Evolutionary conservation across 1,140 invertebrate species (phyloP), one percentile per base, ranked within the genome.

Genomic region (Drosophila persimilis): DNA sequence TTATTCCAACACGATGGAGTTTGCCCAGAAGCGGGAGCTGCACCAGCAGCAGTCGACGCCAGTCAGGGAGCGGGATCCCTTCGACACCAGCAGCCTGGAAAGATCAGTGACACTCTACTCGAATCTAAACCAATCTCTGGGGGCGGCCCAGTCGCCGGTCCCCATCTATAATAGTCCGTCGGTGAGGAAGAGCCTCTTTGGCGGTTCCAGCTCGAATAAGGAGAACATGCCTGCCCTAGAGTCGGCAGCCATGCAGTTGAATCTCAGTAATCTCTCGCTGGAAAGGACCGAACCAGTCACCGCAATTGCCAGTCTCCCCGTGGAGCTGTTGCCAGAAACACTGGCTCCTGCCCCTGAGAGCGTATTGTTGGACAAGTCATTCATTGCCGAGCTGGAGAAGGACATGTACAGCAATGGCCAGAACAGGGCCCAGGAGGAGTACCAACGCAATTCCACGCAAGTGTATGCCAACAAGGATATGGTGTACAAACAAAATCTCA

Each of bases 361-460:
- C 15, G 75, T 90, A 9, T 39, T 90, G 43, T 66, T 94, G n/a
- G 94, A 94, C 78, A 90, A 93, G 1, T 91, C 90, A 2, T 94
- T 95, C 52, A 90, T 95, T 6, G 93, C 93, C 0, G 94, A 95
- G 70, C 77, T 95, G 45, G 94, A 95, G 76, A 95, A 95, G 70
- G 93, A 93, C 66, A 85, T 95, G 24, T 91, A 90, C 61, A 88
- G 83, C 66, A 70, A 70, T 22, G 67, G 78, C 7, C 85, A 77
- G 45, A 91, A 63, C 56, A 77, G 80, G 46, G 80, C 77, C 6
- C 83, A 89, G 51, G 77, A 79, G 63, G 86, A 91, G 47, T 91
- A 77, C 47, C 70, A 91, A 47, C 85, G 89, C 50, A 93, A 94
- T 91, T 92, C 15, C 61, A 73, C 44, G 90, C 94, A 60, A 93